A percentile compares a stretch with the other conserved stretches of the same genome.
phyloP scores from a whole-genome alignment of 1,140 invertebrate species.

The Zaprionus ghesquierei region DNA sequence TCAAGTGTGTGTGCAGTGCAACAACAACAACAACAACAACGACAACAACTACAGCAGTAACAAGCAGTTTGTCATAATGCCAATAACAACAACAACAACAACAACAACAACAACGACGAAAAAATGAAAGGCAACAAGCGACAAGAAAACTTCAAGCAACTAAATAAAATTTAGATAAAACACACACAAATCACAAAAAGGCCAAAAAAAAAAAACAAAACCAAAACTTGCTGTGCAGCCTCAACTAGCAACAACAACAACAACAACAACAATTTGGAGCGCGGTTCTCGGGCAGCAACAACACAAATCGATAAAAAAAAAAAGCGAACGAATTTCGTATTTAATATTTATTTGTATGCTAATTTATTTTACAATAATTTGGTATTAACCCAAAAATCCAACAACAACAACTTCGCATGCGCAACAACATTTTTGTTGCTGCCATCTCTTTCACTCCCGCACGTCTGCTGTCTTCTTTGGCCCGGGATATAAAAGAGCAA shows the following conservation, averaged over 20 bases:
- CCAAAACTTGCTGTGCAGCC: slow-evolving; percentile 23
- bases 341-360: slow-evolving; percentile 70
- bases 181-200: no score
- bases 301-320: slow-evolving; percentile 6
- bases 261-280: slow-evolving; percentile 2
- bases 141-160: slow-evolving; percentile 56
- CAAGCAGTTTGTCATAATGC: slow-evolving; percentile 43
- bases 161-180: slow-evolving; percentile 60
- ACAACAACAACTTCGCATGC: slow-evolving; percentile 42
- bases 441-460: not conserved
- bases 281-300: not conserved
- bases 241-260: slow-evolving; percentile 19
- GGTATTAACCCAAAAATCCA: slow-evolving; percentile 68
- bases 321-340: slow-evolving; percentile 36
- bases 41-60: slow-evolving; percentile 7
- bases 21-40: slow-evolving; percentile 16
- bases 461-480: slow-evolving; percentile 24
- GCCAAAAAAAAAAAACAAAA: slow-evolving; percentile 17
- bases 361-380: slow-evolving; percentile 75
- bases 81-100: slow-evolving; percentile 20
- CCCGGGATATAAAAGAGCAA: slow-evolving; percentile 64
- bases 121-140: slow-evolving; percentile 66
- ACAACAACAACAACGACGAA: slow-evolving; percentile 24
- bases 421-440: slow-evolving; percentile 21
- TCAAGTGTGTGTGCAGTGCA: slow-evolving; percentile 20